These are phyloP conservation scores for Stegostoma tigrinum DNA, from an alignment of 2,113 vertebrate genomes.

Conservation along the genomic window DNA sequence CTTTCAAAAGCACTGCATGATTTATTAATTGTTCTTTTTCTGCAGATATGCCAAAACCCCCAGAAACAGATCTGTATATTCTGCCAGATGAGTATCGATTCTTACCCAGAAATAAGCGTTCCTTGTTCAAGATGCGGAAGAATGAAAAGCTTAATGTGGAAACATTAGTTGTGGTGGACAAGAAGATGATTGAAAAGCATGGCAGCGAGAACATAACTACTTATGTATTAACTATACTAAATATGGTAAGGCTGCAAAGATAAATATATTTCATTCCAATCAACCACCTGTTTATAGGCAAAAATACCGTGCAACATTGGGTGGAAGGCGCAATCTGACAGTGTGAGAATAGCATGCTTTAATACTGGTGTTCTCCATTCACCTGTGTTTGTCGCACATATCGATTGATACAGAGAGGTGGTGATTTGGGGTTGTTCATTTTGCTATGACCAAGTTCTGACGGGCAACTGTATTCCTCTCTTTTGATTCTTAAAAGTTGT, in stretches of 20 bases:
- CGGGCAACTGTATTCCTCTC: no score
- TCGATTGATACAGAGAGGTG: no score
- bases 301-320: not conserved
- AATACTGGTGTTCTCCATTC: no score
- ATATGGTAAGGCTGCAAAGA: constrained; percentile 63
- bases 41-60: constrained; percentile 74
- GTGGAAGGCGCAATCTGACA: not conserved
- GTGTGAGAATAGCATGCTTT: not conserved
- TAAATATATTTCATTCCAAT: not conserved
- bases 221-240: constrained; percentile 79
- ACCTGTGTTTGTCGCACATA: no score
- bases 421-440: no score
- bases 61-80: constrained; percentile 57
- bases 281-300: not conserved
- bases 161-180: constrained; percentile 79
- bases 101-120: constrained; percentile 57
- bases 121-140: constrained; percentile 51
- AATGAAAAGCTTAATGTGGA: constrained; percentile 70
- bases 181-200: constrained; percentile 74
- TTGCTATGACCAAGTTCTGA: no score
- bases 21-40: not conserved
- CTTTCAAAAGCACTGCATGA: not conserved
- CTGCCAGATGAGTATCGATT: constrained; percentile 69
- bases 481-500: no score
- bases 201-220: constrained; percentile 78